Base-by-base conservation (phyloP, 2,888 invertebrate species). In the Tetheella fluctuosa region DNA sequence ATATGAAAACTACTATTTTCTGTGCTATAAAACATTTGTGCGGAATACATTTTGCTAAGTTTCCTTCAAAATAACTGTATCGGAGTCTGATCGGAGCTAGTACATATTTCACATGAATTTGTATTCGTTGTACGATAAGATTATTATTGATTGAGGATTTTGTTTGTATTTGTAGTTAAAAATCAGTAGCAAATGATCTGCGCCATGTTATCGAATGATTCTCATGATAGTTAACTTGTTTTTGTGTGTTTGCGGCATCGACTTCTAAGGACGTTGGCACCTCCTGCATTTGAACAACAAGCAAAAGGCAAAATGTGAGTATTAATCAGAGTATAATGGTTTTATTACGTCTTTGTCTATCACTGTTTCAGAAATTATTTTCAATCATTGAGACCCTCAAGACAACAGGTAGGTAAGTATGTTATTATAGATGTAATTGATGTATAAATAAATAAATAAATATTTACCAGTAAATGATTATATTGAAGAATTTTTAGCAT, bases 101-200 rank as follows among this genome's bases (percentile, higher is more conserved):
- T 7, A 25, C n/a, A 6, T 25, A 30, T 10, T 13, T 34, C 23
- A 23, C 10, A 52, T 23, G 23, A 52, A 25, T 25, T 25, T 25
- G 25, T 25, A 23, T 52, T 52, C 23, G 23, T 23, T 52, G 7
- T 55, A 58, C 64, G 76, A 72, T 76, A 76, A 71, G 73, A 77
- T 73, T 70, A 74, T 42, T 79, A 79, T 77, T 76, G 76, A 79
- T 79, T 74, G 64, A 65, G 13, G 64, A 68, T 64, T 70, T 65
- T 67, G 64, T 70, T 75, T 71, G 59, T 54, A 61, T 64, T 66
- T 60, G 25, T 58, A 37, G 13, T 37, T 15, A 17, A 52, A 10
- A 52, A 5, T 52, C 52, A 2, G 20, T 12, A 23, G 4, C 13
- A 52, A 52, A 39, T 39, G 10, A 39, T 1, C n/a, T 39, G 6